Conservation (phyloP, 2,888 invertebrate genomes). For the Heliconius hortense region DNA sequence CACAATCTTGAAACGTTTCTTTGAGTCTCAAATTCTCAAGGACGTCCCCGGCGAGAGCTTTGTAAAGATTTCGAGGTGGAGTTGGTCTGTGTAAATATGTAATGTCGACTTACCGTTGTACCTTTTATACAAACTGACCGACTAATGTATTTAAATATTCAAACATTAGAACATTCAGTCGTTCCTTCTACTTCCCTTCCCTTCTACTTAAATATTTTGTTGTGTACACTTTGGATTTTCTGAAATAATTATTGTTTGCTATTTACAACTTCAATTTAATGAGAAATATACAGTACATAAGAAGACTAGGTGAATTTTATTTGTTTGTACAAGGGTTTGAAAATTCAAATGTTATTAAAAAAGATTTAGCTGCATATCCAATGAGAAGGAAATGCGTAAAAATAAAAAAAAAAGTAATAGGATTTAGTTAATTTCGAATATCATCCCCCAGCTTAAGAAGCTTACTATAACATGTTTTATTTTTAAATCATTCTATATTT, state of each 20-base stretch:
- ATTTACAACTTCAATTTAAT: background rate
- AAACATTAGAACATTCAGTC: conserved; percentile 2
- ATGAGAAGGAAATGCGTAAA: no score
- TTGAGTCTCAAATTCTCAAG: conserved; percentile 34
- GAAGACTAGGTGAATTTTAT: background rate
- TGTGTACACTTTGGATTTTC: background rate
- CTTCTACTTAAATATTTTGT: conserved; percentile 4
- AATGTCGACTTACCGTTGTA: conserved; percentile 26
- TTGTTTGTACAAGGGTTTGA: background rate
- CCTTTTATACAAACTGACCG: conserved; percentile 23
- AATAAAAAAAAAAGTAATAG: no score
- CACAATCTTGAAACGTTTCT: conserved; percentile 32
- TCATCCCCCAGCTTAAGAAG: no score
- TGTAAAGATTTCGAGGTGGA: conserved; percentile 41
- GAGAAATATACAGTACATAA: background rate
- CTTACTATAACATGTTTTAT: no score
- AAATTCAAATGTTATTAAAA: no score
- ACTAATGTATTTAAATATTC: conserved; percentile 27
- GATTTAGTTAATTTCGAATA: no score
- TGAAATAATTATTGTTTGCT: background rate
- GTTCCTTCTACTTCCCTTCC: background rate
- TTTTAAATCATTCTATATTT: no score
- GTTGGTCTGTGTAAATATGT: conserved; percentile 35
- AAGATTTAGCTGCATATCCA: no score
- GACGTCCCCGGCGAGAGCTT: conserved; percentile 29